phyloP scores from a whole-genome alignment of 1,140 invertebrate species.

The Ceratosolen fusciceps region DNA sequence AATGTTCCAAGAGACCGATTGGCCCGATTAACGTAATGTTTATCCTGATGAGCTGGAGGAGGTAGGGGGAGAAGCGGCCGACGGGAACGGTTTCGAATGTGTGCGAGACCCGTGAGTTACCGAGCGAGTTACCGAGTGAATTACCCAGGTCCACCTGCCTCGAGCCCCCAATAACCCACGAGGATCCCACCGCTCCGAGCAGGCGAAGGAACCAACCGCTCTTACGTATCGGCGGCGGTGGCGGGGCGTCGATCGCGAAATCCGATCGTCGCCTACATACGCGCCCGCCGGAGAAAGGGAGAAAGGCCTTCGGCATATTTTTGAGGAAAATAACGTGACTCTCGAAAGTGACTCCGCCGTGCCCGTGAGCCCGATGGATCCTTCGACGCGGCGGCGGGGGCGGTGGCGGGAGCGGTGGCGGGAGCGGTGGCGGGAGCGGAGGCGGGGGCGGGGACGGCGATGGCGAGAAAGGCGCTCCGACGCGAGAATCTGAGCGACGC shows the following conservation, averaged over 20 bases:
- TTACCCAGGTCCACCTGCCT: too few species aligned
- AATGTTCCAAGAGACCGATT: too few species aligned
- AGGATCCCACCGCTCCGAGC: too few species aligned
- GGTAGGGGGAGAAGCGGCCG: too few species aligned
- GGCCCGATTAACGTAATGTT: too few species aligned
- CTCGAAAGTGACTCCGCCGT: conserved; percentile 37
- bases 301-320: conserved; percentile 39
- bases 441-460: background rate
- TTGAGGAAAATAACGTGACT: conserved; percentile 43
- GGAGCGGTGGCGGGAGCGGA: background rate
- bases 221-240: background rate
- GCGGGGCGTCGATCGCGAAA: conserved; percentile 46
- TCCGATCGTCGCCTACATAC: conserved; percentile 47
- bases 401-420: conserved; percentile 20
- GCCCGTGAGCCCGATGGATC: background rate
- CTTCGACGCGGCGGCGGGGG: background rate
- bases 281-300: conserved; percentile 36
- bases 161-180: too few species aligned
- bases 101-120: too few species aligned
- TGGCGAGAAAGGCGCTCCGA: background rate
- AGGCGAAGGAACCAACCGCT: too few species aligned
- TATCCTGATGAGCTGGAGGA: too few species aligned
- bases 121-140: too few species aligned
- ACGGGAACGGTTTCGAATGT: too few species aligned
- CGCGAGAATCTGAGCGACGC: background rate